Base-by-base conservation (phyloP, 2,888 invertebrate species). In the Merodon equestris region DNA sequence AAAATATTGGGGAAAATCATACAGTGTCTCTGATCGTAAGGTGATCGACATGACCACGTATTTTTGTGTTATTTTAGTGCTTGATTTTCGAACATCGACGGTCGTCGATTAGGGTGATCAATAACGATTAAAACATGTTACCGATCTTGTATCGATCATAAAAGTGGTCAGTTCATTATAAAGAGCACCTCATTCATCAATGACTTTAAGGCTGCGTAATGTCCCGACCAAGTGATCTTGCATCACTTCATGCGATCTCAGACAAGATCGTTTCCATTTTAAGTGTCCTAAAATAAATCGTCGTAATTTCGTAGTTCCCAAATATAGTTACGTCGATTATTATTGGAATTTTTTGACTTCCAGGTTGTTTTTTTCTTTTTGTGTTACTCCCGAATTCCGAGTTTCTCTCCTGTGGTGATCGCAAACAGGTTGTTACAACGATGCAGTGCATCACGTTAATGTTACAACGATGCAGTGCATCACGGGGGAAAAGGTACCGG, bases 231-330 rank as follows among this genome's bases (percentile, higher is more conserved):
- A 75, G 75, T 75, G 70, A 75, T 48, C 63, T 53, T 70, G 64
- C 45, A 75, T 19, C 70, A 75, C 75, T 70, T 38, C 53, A 18
- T 53, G 18, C 19, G 48, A 70, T 64, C 42, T 36, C 51, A 48
- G 44, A 79, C 77, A 79, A 73, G 63, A 73, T 79, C 77, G 72
- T 68, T 79, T 73, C 77, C 67, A 79, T 79, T 79, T 73, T 73
- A 40, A 71, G 36, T 50, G 48, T 53, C 56, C 27, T 18, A 14
- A 44, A 73, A 74, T 79, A 74, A 74, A 73, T 73, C 53, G 67
- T 44, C 57, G 79, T 40, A 68, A 74, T 79, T 79, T 79, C 48
- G 68, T 44, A 58, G 34, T 13, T 60, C n/a, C 74, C 74, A 74
- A 79, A 79, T 79, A 70, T 56, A 73, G 73, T 60, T 68, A 67